Base-by-base conservation (phyloP, 2,888 invertebrate genomes). In the Seladonia tumulorum region DNA sequence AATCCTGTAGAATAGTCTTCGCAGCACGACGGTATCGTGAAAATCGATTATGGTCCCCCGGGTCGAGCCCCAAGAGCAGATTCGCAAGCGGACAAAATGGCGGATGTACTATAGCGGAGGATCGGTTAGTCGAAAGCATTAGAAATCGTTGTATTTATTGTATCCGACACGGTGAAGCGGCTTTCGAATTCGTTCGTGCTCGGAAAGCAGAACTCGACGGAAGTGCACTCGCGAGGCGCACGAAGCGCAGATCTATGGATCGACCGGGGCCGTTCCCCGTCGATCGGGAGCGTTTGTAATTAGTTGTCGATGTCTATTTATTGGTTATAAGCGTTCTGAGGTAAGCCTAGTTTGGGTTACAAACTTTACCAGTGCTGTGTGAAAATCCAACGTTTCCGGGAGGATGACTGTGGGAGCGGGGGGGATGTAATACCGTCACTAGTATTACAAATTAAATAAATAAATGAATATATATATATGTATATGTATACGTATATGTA, bases 261-360 rank as follows among this genome's bases (percentile, higher is more conserved):
- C 16, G 39, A 42, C 57, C 57, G 57, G 75, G 35, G 47, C 45
- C 29, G 60, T 49, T 76, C 71, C 71, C 77, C 79, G 57, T 57
- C 29, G n/a, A 16, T 81, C 70, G 82, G 74, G 78, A 74, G 57
- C 82, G 83, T 74, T 85, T 91, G 91, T 90, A 90, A 90, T 90
- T 90, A 90, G 88, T 80, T 84, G 79, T 87, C 83, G 87, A 89
- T 85, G 87, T 90, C 90, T 90, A 90, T 90, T 90, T 91, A 90
- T 90, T 90, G 87, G 87, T 83, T 81, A 83, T 91, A 90, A 90
- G 79, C 82, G 85, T 78, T 87, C 81, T 76, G 82, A 86, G 81
- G 81, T 88, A 88, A 88, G 87, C 82, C 81, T 85, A 89, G 88
- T 70, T 85, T 86, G 81, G 79, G 81, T 88, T 86, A 84, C 83